Percentiles rank a stretch among this genome's conserved stretches.
Evolutionary conservation across 92 coral and sea anemone genomes (phyloP).

Genomic region (Palythoa grandiflora): DNA sequence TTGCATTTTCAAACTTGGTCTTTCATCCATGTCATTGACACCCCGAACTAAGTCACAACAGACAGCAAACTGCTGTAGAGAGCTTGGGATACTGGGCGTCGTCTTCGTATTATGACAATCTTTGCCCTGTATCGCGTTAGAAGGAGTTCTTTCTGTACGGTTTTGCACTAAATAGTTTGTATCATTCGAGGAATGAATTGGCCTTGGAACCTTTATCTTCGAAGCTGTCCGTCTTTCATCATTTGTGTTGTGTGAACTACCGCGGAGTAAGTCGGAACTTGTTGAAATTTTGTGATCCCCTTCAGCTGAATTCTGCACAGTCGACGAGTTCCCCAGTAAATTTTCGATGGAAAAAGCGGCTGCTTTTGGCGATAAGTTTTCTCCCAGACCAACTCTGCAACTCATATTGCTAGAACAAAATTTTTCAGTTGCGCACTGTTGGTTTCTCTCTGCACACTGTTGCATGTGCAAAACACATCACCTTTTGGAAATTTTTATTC

Average conservation of each 20-base stretch:
- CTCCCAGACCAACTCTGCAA: slow-evolving; percentile 40
- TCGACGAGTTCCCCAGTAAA: slow-evolving; percentile 50
- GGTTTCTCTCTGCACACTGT: slow-evolving; percentile 42
- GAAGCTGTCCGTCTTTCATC: slow-evolving; percentile 13
- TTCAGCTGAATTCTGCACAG: slow-evolving; percentile 19
- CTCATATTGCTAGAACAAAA: slow-evolving; percentile 30
- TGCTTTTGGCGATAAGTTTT: slow-evolving; percentile 80
- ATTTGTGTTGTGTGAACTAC: background rate
- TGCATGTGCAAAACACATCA: slow-evolving; percentile 55
- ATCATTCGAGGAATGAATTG: background rate
- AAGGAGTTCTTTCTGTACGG: background rate
- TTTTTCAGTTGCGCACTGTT: background rate
- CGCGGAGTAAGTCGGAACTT: background rate
- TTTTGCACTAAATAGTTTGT: slow-evolving; percentile 5
- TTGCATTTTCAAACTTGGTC: slow-evolving; percentile 40
- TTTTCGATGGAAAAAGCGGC: slow-evolving; percentile 88
- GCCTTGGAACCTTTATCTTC: background rate
- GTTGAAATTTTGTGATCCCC: slow-evolving; percentile 45
- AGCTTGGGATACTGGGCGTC: slow-evolving; percentile 27
- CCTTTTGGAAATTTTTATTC: slow-evolving; percentile 69
- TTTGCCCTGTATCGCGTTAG: slow-evolving; percentile 12
- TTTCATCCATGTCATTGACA: slow-evolving; percentile 51
- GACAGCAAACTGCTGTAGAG: slow-evolving; percentile 70
- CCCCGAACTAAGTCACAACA: slow-evolving; percentile 78
- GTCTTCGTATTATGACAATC: slow-evolving; percentile 1